These are phyloP conservation scores for Sceliomorpha sp. DNA, from an alignment of 2,888 invertebrate genomes.

Conservation along the genomic window DNA sequence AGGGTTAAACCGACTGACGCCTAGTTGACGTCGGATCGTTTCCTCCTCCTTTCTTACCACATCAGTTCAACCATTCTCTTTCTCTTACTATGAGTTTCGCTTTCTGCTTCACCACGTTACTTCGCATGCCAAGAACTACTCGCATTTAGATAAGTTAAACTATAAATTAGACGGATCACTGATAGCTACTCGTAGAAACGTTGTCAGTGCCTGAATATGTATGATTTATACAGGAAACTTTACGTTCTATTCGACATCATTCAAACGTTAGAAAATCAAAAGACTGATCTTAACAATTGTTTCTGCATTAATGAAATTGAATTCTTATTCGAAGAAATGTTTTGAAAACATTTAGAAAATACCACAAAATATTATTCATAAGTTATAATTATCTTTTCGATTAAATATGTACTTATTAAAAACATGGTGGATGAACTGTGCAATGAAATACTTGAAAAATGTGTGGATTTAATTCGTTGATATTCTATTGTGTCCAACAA, in stretches of 20 bases:
- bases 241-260: conserved; percentile 70
- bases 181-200: conserved; percentile 77
- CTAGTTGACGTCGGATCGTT: conserved; percentile 60
- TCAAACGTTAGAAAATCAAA: conserved; percentile 55
- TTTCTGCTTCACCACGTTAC: conserved; percentile 55
- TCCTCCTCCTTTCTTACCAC: conserved; percentile 55
- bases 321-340: conserved; percentile 1
- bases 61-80: conserved; percentile 60
- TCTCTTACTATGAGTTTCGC: conserved; percentile 53
- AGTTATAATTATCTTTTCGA: too few relatives aligned
- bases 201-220: conserved; percentile 76
- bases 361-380: too few relatives aligned
- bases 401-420: too few relatives aligned
- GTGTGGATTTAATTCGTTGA: conserved; percentile 48
- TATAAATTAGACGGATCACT: conserved; percentile 80
- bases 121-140: conserved; percentile 69
- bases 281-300: conserved; percentile 33
- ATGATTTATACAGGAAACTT: conserved; percentile 76
- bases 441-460: conserved; percentile 44
- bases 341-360: too few relatives aligned
- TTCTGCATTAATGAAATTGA: conserved; percentile 19
- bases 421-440: too few relatives aligned
- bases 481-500: conserved; percentile 49
- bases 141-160: conserved; percentile 80
- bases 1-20: conserved; percentile 74